These are phyloP conservation scores for Xenopus petersii DNA, from an alignment of 2,797 vertebrate species.

Conservation along the genomic window DNA sequence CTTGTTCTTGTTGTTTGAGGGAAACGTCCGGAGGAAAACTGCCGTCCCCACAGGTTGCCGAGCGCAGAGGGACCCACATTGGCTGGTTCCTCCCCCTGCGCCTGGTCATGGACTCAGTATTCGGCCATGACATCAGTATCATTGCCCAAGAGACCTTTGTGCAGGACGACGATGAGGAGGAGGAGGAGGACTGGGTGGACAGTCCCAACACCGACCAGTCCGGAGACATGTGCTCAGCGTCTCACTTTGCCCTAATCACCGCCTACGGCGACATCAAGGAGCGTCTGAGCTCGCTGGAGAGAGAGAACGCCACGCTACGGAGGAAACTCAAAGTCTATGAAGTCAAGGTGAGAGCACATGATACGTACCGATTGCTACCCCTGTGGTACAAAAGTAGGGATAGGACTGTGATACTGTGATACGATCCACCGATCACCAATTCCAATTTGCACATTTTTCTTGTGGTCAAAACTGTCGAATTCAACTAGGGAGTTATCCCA, in stretches of 20 bases:
- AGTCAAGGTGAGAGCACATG: slow-evolving; percentile 80
- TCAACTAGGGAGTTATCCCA: too few relatives aligned
- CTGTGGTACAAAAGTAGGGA: too few relatives aligned
- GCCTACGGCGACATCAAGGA: slow-evolving; percentile 97
- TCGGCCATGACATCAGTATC: slow-evolving; percentile 92
- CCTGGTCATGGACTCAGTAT: slow-evolving; percentile 89
- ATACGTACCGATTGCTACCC: too few relatives aligned
- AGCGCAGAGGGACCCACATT: slow-evolving; percentile 50
- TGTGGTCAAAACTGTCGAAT: too few relatives aligned
- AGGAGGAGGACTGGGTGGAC: slow-evolving; percentile 83
- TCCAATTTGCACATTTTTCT: too few relatives aligned
- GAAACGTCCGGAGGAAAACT: slow-evolving; percentile 17
- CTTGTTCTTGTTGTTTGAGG: slow-evolving; percentile 17
- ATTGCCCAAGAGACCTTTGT: slow-evolving; percentile 86
- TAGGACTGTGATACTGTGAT: too few relatives aligned
- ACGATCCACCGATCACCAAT: too few relatives aligned
- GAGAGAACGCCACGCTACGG: slow-evolving; percentile 89
- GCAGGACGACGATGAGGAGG: slow-evolving; percentile 68
- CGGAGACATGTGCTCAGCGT: slow-evolving; percentile 88
- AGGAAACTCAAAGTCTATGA: slow-evolving; percentile 95
- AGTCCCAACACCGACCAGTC: slow-evolving; percentile 81
- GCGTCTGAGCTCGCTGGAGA: slow-evolving; percentile 84
- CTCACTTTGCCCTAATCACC: slow-evolving; percentile 91
- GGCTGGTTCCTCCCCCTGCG: slow-evolving; percentile 34
- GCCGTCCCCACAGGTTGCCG: slow-evolving; percentile 32